Conservation (phyloP, 2,888 invertebrate genomes). For the Trissolcus japonicus region DNA sequence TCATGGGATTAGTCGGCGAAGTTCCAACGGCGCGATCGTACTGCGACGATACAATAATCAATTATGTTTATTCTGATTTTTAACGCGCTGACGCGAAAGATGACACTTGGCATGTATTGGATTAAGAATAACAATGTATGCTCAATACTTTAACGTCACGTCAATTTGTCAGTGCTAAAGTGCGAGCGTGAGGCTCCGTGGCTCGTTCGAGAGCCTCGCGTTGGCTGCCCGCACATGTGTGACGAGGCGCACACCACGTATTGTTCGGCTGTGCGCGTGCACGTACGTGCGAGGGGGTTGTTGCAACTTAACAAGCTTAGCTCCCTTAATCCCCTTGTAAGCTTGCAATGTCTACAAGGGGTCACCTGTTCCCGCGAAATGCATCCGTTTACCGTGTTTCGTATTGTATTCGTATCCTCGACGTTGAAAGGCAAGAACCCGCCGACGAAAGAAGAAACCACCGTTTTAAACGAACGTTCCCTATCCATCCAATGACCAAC, state of each 20-base stretch:
- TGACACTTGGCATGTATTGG: conserved; percentile 47
- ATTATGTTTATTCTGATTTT: conserved; percentile 42
- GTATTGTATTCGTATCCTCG: conserved; percentile 51
- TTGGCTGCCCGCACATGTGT: conserved; percentile 24
- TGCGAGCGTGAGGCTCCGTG: conserved; percentile 39
- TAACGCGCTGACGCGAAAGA: conserved; percentile 47
- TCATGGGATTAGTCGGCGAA: not conserved
- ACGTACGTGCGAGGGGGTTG: conserved; percentile 57
- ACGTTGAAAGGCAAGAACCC: conserved; percentile 57
- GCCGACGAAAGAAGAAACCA: conserved; percentile 58
- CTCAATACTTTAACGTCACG: conserved; percentile 55
- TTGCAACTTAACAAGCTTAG: conserved; percentile 76
- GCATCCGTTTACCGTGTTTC: conserved; percentile 72
- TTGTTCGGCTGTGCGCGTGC: conserved; percentile 34
- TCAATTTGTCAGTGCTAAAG: conserved; percentile 54
- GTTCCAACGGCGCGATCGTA: not conserved
- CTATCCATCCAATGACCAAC: conserved; percentile 20
- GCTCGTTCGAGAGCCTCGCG: conserved; percentile 28
- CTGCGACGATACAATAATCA: conserved; percentile 22
- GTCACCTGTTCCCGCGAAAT: conserved; percentile 76
- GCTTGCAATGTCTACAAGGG: conserved; percentile 76
- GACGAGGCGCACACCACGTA: conserved; percentile 18
- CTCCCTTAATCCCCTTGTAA: conserved; percentile 75
- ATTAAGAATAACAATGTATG: conserved; percentile 57
- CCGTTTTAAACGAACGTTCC: conserved; percentile 52